Evolutionary conservation across 2,888 invertebrate species (phyloP), one percentile per base, ranked within the genome.

Genomic region (Microchrysa polita): DNA sequence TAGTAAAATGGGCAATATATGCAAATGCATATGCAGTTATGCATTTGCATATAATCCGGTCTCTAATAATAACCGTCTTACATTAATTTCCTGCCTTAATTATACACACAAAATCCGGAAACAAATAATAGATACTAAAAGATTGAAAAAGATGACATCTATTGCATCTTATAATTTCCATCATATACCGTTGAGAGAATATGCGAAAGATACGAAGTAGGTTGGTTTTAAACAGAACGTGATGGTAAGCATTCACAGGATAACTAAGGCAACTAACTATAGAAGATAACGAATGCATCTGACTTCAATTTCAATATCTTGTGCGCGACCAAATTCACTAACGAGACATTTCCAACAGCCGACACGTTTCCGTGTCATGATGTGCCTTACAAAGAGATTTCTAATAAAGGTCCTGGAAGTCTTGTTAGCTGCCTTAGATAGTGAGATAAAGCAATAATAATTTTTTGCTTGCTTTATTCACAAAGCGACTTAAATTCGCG

Each of bases 131-230:
- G 48, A 40, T 34, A 7, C 48, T 65, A 22, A 10, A 34, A 65
- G 48, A n/a, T 65, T n/a, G 48, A 65, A 65, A 65, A 48, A 23
- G 23, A 23, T 5, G 23, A 48, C 34, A 48, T 65, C 65, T 65
- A 65, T 65, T 65, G 48, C 44, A 48, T 65, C 65, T n/a, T n/a
- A 65, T 44, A 48, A 65, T 65, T 65, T 65, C 20, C 20, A n/a
- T n/a, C n/a, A n/a, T n/a, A n/a, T n/a, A n/a, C n/a, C n/a, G n/a
- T n/a, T n/a, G n/a, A n/a, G n/a, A n/a, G n/a, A n/a, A n/a, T n/a
- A n/a, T n/a, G n/a, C n/a, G n/a, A n/a, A n/a, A n/a, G n/a, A n/a
- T n/a, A n/a, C n/a, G n/a, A n/a, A n/a, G n/a, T n/a, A n/a, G n/a
- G n/a, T n/a, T n/a, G n/a, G 7, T 34, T 34, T 34, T 34, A 34